Evolutionary conservation across 2,797 vertebrate species (phyloP).

Genomic region (Anniella stebbinsi): DNA sequence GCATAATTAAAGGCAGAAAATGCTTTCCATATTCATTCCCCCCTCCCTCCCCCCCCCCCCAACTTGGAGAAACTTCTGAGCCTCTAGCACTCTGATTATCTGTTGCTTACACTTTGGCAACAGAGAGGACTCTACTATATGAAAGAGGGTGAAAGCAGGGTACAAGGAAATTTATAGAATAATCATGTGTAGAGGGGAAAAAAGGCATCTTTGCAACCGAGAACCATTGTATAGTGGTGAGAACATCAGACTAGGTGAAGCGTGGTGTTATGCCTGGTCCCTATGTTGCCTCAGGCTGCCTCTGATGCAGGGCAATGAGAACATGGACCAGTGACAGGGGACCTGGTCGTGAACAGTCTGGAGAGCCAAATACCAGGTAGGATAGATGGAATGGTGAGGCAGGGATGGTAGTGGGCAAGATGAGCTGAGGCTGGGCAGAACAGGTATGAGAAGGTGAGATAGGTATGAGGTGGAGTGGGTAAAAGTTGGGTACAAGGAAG

Average conservation of each 20-base stretch:
- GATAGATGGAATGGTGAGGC: too few relatives aligned
- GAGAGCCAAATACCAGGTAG: neutral
- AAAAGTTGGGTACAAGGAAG: neutral
- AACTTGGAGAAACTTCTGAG: constrained; percentile 24
- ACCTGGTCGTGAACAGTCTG: neutral
- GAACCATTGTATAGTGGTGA: neutral
- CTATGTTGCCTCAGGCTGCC: neutral
- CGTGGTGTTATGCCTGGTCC: neutral
- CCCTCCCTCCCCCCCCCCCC: neutral
- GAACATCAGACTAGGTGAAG: neutral
- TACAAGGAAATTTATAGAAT: constrained; percentile 15
- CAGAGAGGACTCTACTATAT: neutral
- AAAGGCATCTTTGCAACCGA: neutral
- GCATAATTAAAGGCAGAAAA: constrained; percentile 37
- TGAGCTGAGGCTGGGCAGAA: too few relatives aligned
- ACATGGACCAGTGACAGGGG: neutral
- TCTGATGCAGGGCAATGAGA: too few relatives aligned
- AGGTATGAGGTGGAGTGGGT: neutral
- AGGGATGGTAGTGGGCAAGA: neutral
- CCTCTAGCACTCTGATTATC: constrained; percentile 7
- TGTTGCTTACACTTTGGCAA: constrained; percentile 48
- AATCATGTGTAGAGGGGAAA: neutral
- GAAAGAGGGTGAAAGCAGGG: neutral
- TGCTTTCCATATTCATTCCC: constrained; percentile 16
- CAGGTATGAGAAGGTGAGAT: neutral